Conservation (phyloP, 2,797 vertebrate species). For the Champsocephalus esox region DNA sequence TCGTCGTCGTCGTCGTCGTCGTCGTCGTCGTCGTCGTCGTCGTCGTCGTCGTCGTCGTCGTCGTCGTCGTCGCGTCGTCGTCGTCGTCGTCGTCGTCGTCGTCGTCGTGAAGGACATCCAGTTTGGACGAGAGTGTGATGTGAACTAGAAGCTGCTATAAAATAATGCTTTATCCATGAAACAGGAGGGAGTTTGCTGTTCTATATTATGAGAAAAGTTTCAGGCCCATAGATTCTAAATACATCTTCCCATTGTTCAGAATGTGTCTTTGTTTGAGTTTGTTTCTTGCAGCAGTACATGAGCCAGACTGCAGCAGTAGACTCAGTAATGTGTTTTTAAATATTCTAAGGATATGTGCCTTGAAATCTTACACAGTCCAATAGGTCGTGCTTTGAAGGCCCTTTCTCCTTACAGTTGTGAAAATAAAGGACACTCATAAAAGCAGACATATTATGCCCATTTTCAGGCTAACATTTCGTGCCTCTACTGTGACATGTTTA, state of each 20-base stretch:
- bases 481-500: too few species aligned
- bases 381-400: constrained; percentile 17
- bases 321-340: background rate
- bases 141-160: constrained; percentile 43
- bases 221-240: constrained; percentile 7
- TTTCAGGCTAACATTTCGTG: too few species aligned
- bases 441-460: too few species aligned
- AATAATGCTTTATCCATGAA: constrained; percentile 43
- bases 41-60: too few species aligned
- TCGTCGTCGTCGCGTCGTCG: too few species aligned
- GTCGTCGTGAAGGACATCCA: background rate
- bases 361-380: constrained; percentile 16
- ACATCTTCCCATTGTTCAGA: constrained; percentile 7
- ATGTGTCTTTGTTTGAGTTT: constrained; percentile 15
- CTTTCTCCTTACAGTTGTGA: constrained; percentile 17
- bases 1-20: too few species aligned
- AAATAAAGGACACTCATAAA: constrained; percentile 46
- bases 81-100: too few species aligned
- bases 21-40: too few species aligned
- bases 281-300: background rate
- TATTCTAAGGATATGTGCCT: background rate
- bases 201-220: constrained; percentile 14
- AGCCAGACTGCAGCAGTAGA: background rate
- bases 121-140: constrained; percentile 28
- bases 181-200: constrained; percentile 14